A percentile compares a stretch with the other conserved stretches of the same genome.
Evolutionary conservation across 2,797 vertebrate species (phyloP).

Genomic region (Gila robusta): DNA sequence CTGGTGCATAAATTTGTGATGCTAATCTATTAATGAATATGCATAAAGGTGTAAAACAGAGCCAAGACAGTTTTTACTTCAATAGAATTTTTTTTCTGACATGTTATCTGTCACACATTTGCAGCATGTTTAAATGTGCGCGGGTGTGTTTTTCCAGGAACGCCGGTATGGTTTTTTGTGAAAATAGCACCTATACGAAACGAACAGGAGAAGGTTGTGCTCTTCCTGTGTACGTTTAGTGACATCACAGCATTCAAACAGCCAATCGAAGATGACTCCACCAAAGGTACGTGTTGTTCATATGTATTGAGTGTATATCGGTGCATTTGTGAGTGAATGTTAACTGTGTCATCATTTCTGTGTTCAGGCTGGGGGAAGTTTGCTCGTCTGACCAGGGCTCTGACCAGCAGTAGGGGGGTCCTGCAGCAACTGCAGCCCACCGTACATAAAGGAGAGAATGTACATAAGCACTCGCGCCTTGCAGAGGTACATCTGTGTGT

Average conservation of each 20-base stretch:
- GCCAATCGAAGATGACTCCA: conserved; percentile 90
- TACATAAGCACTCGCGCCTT: conserved; percentile 96
- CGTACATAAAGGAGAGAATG: conserved; percentile 96
- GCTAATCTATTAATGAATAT: conserved; percentile 72
- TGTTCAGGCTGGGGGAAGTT: conserved; percentile 96
- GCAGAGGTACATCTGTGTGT: conserved; percentile 86
- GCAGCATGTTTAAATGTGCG: background rate
- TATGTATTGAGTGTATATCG: background rate
- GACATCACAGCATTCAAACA: conserved; percentile 94
- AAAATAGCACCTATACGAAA: conserved; percentile 93
- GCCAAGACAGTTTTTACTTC: conserved; percentile 64
- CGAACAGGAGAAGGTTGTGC: conserved; percentile 92
- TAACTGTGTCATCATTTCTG: conserved; percentile 20
- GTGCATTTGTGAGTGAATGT: conserved; percentile 3
- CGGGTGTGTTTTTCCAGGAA: conserved; percentile 75
- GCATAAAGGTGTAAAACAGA: conserved; percentile 64
- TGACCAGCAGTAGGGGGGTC: conserved; percentile 96
- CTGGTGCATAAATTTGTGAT: conserved; percentile 64
- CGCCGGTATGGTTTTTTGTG: conserved; percentile 93
- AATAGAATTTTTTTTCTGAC: conserved; percentile 26
- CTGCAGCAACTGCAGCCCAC: conserved; percentile 96
- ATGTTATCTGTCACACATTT: background rate
- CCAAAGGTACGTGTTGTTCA: conserved; percentile 82
- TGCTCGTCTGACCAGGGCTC: conserved; percentile 94
- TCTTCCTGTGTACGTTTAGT: conserved; percentile 92